Conservation (phyloP, 2,797 vertebrate genomes). For the Ciconia nigra region DNA sequence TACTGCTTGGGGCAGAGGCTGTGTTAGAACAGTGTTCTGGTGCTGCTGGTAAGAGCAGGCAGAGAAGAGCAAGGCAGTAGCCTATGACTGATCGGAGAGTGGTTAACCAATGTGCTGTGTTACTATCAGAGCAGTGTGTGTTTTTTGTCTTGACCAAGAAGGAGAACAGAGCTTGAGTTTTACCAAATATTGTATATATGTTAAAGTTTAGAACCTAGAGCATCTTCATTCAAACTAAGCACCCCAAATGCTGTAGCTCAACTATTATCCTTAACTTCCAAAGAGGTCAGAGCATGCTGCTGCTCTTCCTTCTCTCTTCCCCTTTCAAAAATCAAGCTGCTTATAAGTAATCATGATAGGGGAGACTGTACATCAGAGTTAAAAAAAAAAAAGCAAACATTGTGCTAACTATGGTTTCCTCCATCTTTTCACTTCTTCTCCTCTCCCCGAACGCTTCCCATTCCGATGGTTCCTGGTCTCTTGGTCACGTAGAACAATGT, state of each 20-base stretch:
- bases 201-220: background rate
- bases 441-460: slow-evolving; percentile 9
- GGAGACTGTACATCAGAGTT: background rate
- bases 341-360: background rate
- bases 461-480: slow-evolving; percentile 16
- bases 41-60: slow-evolving; percentile 45
- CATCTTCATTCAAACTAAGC: background rate
- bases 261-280: background rate
- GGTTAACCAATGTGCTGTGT: background rate
- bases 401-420: slow-evolving; percentile 57
- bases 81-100: background rate
- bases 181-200: background rate
- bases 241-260: background rate
- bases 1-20: slow-evolving; percentile 37
- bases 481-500: background rate
- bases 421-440: slow-evolving; percentile 44
- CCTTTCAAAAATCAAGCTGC: background rate
- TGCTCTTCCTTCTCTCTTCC: slow-evolving; percentile 40
- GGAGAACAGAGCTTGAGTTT: background rate
- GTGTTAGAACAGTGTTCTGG: slow-evolving; percentile 28
- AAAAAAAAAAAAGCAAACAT: background rate
- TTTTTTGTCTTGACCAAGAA: background rate
- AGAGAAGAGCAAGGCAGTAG: slow-evolving; percentile 3
- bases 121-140: background rate
- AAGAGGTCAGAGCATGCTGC: slow-evolving; percentile 29